phyloP scores from a whole-genome alignment of 2,113 vertebrate genomes.

The Antechinus flavipes region DNA sequence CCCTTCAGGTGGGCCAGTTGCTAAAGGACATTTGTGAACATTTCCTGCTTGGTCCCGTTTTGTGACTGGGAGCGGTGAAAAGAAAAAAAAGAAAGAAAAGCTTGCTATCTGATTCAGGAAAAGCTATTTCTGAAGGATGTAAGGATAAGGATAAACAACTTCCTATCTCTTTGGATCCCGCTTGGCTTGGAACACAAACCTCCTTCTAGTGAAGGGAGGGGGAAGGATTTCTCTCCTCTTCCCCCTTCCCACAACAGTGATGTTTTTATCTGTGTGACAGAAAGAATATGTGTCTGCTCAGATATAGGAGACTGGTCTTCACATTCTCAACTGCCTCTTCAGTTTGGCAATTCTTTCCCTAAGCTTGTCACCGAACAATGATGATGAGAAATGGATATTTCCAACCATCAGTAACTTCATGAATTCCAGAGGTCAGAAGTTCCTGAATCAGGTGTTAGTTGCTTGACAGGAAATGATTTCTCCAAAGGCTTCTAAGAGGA shows the following conservation, averaged over 20 bases:
- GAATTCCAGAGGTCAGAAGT: not conserved
- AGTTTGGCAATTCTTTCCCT: not conserved
- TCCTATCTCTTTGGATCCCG: not conserved
- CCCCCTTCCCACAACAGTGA: not conserved
- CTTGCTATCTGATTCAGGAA: not conserved
- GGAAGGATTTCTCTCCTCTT: not conserved
- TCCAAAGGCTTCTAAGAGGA: not conserved
- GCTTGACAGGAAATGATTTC: not conserved
- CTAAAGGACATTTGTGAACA: not conserved
- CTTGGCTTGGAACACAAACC: not conserved
- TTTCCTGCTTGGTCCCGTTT: not conserved
- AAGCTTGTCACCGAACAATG: not conserved
- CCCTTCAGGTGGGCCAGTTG: not conserved
- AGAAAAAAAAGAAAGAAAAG: not conserved
- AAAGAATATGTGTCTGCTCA: not conserved
- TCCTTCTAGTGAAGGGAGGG: not conserved
- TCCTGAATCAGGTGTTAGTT: not conserved
- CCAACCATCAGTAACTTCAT: not conserved
- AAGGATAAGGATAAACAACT: not conserved
- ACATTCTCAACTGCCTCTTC: not conserved
- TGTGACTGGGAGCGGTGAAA: not conserved
- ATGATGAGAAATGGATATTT: not conserved
- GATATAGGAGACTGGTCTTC: not conserved
- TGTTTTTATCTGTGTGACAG: not conserved
- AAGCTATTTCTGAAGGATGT: not conserved